phyloP scores from a whole-genome alignment of 2,888 invertebrate genomes.

The Ophion slaviceki region DNA sequence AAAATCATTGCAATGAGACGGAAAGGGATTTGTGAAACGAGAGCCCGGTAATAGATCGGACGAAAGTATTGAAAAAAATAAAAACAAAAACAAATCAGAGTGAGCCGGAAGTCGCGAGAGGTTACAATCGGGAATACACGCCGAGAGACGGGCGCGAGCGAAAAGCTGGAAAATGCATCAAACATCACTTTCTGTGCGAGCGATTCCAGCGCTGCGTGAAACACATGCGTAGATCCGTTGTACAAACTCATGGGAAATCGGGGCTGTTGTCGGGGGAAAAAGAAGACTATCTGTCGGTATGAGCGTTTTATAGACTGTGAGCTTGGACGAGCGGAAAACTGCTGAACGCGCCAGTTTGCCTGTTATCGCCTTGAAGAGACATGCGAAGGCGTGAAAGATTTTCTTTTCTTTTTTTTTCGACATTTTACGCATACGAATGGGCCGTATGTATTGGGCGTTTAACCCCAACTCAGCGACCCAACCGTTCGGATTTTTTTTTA shows the following conservation, averaged over 20 bases:
- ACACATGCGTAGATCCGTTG: constrained; percentile 13
- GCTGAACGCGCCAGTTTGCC: constrained; percentile 43
- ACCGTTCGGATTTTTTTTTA: too few species aligned
- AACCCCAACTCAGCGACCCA: neutral
- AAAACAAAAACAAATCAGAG: neutral
- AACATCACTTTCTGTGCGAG: constrained; percentile 17
- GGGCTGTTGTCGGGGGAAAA: constrained; percentile 7
- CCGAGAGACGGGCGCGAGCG: constrained; percentile 21
- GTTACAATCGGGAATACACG: constrained; percentile 4
- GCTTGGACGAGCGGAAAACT: constrained; percentile 59
- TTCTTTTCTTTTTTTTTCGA: neutral
- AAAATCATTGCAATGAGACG: neutral
- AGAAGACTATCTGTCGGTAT: constrained; percentile 16
- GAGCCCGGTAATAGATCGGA: neutral
- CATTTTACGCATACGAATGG: constrained; percentile 2
- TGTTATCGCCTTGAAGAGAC: constrained; percentile 13
- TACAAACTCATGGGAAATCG: constrained; percentile 29
- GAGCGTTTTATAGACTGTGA: constrained; percentile 32
- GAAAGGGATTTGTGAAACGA: neutral
- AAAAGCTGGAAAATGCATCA: constrained; percentile 33
- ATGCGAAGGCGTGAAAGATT: neutral
- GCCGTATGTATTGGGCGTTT: neutral
- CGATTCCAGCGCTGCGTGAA: constrained; percentile 21
- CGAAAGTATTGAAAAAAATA: neutral
- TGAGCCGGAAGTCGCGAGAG: neutral